Base-by-base conservation (phyloP, 2,797 vertebrate genomes). In the Periparus ater region DNA sequence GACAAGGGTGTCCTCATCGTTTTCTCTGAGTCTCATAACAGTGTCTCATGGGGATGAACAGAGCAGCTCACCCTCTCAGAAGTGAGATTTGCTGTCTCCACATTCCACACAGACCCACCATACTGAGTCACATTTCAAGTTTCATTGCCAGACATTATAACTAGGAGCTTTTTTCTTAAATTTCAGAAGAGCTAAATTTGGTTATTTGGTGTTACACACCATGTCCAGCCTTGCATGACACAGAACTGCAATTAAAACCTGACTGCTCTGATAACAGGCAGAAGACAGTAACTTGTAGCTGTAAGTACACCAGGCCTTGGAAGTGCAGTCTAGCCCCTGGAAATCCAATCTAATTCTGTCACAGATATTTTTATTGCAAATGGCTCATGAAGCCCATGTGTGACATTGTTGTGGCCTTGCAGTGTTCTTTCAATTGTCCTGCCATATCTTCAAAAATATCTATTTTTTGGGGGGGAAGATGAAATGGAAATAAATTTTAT, bases 401-500 rank as follows among this genome's bases (percentile, higher is more conserved):
- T 88, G 89, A 93, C 85, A 91, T 54, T 0, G 0, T 5, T 7
- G 2, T 57, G 62, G 73, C 73, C 79, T 89, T 79, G 66, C 23
- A 5, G n/a, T 66, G 55, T 65, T 96, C 76, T 66, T 88, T 89
- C 85, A 67, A 45, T 84, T 91, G 73, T 29, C 53, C 86, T 92
- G 89, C 85, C 55, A 7, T 23, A 25, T 26, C 82, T 81, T 95
- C 70, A 91, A 11, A 84, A 83, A 66, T 38, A 86, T 27, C 21
- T 16, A 60, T 90, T 92, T 93, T 91, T 67, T 0, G 1, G n/a
- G 62, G 0, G 1, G n/a, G 62, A 81, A 81, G 57, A 74, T 11
- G 26, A 88, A 94, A 72, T 66, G 54, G 84, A 95, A 96, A 94
- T 88, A 85, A 78, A 81, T 86, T 73, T 66, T 63, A 60, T 57